phyloP scores from a whole-genome alignment of 2,888 invertebrate species.

The Odontocolon sp. region DNA sequence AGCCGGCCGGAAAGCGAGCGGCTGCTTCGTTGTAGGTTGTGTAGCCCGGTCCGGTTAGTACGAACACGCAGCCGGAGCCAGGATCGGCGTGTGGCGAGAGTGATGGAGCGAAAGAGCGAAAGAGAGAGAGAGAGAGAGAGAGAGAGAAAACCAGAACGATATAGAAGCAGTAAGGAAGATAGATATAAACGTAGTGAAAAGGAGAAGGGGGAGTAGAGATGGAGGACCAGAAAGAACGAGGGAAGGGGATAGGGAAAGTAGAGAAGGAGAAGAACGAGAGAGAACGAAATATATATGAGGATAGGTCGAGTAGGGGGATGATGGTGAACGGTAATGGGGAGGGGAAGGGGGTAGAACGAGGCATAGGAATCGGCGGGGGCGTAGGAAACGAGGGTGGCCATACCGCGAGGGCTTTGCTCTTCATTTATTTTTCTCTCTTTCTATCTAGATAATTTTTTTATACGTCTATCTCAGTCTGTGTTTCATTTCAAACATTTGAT shows the following conservation, averaged over 20 bases:
- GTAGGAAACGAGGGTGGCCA: constrained; percentile 58
- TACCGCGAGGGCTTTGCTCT: constrained; percentile 54
- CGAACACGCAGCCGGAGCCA: constrained; percentile 63
- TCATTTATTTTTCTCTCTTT: constrained; percentile 36
- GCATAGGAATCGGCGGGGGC: constrained; percentile 55
- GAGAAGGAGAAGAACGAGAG: constrained; percentile 23
- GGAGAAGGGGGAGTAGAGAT: constrained; percentile 6
- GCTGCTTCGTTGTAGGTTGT: constrained; percentile 63
- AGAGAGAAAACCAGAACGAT: constrained; percentile 3
- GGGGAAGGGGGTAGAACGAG: constrained; percentile 52
- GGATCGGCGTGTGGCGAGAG: constrained; percentile 35
- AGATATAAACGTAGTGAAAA: constrained; percentile 16
- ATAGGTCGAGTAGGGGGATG: constrained; percentile 47
- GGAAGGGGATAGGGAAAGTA: constrained; percentile 8
- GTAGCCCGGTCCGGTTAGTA: constrained; percentile 62
- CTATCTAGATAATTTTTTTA: too few species aligned
- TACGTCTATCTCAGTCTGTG: too few species aligned
- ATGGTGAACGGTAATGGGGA: constrained; percentile 44
- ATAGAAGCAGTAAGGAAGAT: not conserved
- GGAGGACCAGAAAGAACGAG: constrained; percentile 8
- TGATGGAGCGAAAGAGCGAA: constrained; percentile 26
- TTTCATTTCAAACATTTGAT: too few species aligned
- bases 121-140: constrained; percentile 26
- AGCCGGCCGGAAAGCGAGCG: constrained; percentile 73
- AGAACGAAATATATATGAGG: too few species aligned